Evolutionary conservation across 2,113 vertebrate genomes (phyloP).

Genomic region (Megatriorchis doriae): DNA sequence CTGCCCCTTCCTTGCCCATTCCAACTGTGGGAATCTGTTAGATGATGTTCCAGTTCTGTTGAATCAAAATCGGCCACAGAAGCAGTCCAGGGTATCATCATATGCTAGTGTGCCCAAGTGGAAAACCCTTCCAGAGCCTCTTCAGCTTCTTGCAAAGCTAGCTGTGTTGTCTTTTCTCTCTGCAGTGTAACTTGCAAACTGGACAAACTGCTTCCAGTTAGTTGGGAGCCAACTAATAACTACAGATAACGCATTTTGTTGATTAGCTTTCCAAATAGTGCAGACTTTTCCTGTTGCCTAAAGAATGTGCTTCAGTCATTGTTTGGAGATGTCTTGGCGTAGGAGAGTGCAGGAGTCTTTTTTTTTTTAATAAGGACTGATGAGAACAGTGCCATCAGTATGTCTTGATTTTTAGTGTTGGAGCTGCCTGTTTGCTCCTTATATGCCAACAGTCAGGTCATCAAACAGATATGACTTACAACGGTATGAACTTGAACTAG

Average conservation of each 20-base stretch:
- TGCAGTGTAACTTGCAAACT: neutral
- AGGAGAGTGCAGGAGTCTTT: neutral
- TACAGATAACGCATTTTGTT: neutral
- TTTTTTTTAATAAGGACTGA: too few species aligned
- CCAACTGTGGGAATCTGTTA: neutral
- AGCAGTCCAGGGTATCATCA: neutral
- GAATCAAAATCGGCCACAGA: neutral
- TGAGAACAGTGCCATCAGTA: neutral
- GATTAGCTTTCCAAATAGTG: neutral
- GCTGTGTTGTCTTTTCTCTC: neutral
- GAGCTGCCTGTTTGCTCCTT: neutral
- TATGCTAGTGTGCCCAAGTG: neutral
- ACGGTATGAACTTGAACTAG: neutral
- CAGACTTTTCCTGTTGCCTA: neutral
- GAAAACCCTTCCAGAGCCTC: neutral
- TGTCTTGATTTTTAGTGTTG: neutral
- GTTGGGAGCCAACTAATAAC: neutral
- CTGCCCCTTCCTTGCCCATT: neutral
- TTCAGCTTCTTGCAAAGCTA: neutral
- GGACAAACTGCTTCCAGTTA: neutral
- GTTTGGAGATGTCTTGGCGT: neutral
- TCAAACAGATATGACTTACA: neutral
- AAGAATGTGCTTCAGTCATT: neutral
- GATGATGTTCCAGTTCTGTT: neutral
- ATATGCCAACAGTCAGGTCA: neutral